Evolutionary conservation across 1,140 invertebrate genomes (phyloP).

Genomic region (Leptopilina clavipes): DNA sequence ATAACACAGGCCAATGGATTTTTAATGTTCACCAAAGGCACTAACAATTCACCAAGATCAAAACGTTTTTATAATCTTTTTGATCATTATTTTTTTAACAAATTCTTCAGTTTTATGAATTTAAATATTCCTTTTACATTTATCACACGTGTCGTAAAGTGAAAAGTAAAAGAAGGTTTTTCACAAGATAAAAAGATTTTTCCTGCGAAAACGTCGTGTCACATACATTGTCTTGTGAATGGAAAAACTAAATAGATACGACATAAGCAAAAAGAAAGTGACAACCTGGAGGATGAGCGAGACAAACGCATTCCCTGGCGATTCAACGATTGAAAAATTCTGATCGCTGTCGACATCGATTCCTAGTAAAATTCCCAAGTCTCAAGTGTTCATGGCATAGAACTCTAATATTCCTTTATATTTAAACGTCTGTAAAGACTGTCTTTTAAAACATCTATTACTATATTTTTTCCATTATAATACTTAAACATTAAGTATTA

Average conservation of each 20-base stretch:
- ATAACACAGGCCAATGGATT: background rate
- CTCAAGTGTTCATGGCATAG: background rate
- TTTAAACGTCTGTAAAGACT: background rate
- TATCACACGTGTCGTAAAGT: too few species aligned
- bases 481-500: too few species aligned
- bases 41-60: background rate
- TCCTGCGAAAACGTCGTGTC: conserved; percentile 14
- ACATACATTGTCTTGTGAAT: conserved; percentile 23
- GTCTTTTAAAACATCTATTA: too few species aligned
- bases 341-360: conserved; percentile 2
- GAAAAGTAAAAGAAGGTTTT: conserved; percentile 40
- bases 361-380: background rate
- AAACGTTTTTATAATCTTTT: background rate
- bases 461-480: too few species aligned
- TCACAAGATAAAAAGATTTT: conserved; percentile 32
- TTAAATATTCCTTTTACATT: too few species aligned
- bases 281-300: background rate
- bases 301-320: conserved; percentile 9
- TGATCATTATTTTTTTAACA: too few species aligned
- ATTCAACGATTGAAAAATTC: conserved; percentile 12
- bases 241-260: conserved; percentile 22
- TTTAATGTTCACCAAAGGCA: background rate
- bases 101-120: too few species aligned
- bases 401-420: background rate
- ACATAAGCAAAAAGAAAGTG: conserved; percentile 4